Conservation (phyloP, 2,888 invertebrate genomes). For the Plusia festucae region DNA sequence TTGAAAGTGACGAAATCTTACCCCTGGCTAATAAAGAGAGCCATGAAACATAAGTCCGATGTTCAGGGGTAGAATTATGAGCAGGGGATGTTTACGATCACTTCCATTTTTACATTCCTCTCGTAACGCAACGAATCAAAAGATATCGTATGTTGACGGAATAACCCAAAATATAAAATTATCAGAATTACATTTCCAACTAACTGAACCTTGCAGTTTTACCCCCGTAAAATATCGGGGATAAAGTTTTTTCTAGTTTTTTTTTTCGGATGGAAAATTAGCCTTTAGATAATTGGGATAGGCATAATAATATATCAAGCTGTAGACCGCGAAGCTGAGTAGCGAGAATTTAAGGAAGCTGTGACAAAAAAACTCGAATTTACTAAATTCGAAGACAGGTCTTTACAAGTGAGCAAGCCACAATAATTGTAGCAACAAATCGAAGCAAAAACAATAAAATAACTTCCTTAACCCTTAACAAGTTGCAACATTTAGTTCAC, state of each 20-base stretch:
- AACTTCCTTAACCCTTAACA: slow-evolving; percentile 17
- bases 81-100: slow-evolving; percentile 85
- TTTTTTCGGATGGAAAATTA: too few species aligned
- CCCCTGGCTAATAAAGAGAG: slow-evolving; percentile 74
- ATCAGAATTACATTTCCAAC: slow-evolving; percentile 23
- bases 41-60: slow-evolving; percentile 62
- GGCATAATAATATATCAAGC: too few species aligned
- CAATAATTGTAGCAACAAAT: neutral
- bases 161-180: slow-evolving; percentile 28
- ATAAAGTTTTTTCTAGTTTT: too few species aligned
- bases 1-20: slow-evolving; percentile 49
- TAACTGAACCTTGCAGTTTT: too few species aligned
- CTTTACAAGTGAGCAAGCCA: neutral
- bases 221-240: too few species aligned
- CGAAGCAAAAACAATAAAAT: slow-evolving; percentile 6
- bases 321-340: too few species aligned
- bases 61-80: slow-evolving; percentile 74
- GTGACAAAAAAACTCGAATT: neutral
- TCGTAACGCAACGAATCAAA: slow-evolving; percentile 52
- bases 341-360: too few species aligned
- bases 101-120: slow-evolving; percentile 76
- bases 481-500: slow-evolving; percentile 34
- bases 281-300: too few species aligned
- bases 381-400: neutral
- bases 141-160: slow-evolving; percentile 26